A percentile compares a stretch with the other conserved stretches of the same genome.
Evolutionary conservation across 2,113 vertebrate species (phyloP).

Genomic region (Polyodon spathula): DNA sequence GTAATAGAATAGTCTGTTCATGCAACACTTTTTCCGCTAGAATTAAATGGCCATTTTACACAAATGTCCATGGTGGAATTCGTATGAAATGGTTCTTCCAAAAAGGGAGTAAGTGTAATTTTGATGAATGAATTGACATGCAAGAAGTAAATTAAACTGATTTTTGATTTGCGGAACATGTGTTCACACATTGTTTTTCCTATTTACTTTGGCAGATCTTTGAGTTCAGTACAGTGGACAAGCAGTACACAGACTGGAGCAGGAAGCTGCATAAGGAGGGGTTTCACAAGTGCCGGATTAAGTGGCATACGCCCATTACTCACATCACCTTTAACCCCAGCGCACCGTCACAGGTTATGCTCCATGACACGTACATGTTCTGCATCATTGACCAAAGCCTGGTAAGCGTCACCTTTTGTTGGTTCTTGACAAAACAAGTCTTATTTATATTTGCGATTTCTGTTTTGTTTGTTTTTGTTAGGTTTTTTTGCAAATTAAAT

Average conservation of each 20-base stretch:
- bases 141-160: too few species aligned
- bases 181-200: not conserved
- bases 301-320: slow-evolving; percentile 77
- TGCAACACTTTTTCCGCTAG: too few species aligned
- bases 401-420: slow-evolving; percentile 51
- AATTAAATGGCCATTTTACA: too few species aligned
- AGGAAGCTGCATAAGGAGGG: slow-evolving; percentile 66
- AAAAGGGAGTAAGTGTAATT: too few species aligned
- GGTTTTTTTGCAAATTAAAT: not conserved
- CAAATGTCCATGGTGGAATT: too few species aligned
- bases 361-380: slow-evolving; percentile 85
- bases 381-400: slow-evolving; percentile 83
- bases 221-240: slow-evolving; percentile 72
- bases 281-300: slow-evolving; percentile 71
- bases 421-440: slow-evolving; percentile 2
- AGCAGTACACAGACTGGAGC: slow-evolving; percentile 81
- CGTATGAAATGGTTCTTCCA: too few species aligned
- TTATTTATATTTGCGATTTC: not conserved
- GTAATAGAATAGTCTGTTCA: too few species aligned
- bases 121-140: too few species aligned
- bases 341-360: slow-evolving; percentile 64
- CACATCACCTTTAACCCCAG: slow-evolving; percentile 72
- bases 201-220: slow-evolving; percentile 56
- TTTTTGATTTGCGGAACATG: not conserved
- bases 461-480: not conserved